Evolutionary conservation across 1,140 invertebrate genomes (phyloP).

Genomic region (Mizuhopecten yessoensis): DNA sequence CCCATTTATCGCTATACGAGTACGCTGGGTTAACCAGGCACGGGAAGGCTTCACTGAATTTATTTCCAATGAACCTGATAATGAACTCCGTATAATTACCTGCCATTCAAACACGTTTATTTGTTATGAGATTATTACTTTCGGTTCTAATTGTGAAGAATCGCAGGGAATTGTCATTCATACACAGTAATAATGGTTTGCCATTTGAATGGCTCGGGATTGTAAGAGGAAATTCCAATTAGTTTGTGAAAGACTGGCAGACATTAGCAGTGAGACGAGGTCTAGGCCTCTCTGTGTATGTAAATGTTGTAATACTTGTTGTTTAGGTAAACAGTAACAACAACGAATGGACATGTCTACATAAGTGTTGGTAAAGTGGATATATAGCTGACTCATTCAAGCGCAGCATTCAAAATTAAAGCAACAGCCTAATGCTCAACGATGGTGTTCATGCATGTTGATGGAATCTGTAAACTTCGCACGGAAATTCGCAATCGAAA

Average conservation of each 20-base stretch:
- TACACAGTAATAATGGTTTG: slow-evolving; percentile 28
- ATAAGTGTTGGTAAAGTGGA: too few relatives aligned
- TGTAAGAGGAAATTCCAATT: background rate
- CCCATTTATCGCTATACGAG: too few relatives aligned
- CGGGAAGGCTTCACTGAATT: background rate
- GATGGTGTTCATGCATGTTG: too few relatives aligned
- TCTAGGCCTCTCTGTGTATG: background rate
- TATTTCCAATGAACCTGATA: background rate
- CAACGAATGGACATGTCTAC: too few relatives aligned
- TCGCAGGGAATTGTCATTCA: slow-evolving; percentile 14
- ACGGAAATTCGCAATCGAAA: too few relatives aligned
- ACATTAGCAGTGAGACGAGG: background rate
- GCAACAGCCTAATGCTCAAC: too few relatives aligned
- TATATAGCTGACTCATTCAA: too few relatives aligned
- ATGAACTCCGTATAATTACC: background rate
- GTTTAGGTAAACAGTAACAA: background rate
- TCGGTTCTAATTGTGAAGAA: slow-evolving; percentile 8
- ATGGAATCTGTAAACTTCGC: too few relatives aligned
- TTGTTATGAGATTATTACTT: slow-evolving; percentile 35
- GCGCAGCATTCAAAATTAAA: too few relatives aligned
- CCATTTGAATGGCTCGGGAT: background rate
- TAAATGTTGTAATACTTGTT: background rate
- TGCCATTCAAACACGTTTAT: slow-evolving; percentile 12
- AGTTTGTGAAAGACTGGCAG: background rate
- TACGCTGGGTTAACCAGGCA: background rate